Conservation (phyloP, 2,113 vertebrate genomes). For the Oreochromis spilurus region DNA sequence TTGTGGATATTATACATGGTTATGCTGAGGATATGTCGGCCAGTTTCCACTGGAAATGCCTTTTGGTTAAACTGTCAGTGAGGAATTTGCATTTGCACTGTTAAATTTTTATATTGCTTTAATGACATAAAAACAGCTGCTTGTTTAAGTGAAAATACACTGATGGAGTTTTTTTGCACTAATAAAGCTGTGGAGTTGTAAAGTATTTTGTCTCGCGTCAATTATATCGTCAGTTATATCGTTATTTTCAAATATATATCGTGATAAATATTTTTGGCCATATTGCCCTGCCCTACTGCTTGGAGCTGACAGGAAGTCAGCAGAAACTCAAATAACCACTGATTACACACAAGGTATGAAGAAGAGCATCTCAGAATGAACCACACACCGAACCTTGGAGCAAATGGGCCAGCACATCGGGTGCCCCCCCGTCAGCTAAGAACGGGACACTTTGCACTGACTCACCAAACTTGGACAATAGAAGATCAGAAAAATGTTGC, state of each 20-base stretch:
- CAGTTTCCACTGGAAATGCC: too few species aligned
- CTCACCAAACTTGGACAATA: not conserved
- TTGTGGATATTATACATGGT: not conserved
- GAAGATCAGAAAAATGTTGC: not conserved
- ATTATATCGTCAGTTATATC: rapidly evolving
- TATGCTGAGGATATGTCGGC: not conserved
- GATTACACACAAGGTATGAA: not conserved
- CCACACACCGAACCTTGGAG: not conserved
- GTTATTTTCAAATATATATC: rapidly evolving
- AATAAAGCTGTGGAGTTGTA: rapidly evolving
- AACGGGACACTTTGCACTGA: not conserved
- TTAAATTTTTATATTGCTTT: rapidly evolving
- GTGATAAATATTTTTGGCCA: not conserved
- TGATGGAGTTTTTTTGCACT: too few species aligned
- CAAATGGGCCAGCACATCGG: not conserved
- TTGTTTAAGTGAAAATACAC: not conserved
- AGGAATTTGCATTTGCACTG: rapidly evolving
- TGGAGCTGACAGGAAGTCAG: not conserved
- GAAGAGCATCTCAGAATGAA: not conserved
- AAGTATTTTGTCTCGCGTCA: rapidly evolving
- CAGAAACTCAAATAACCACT: rapidly evolving
- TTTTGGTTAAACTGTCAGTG: not conserved
- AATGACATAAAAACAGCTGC: not conserved
- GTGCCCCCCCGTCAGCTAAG: rapidly evolving
- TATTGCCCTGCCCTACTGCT: not conserved